Base-by-base conservation (phyloP, 2,797 vertebrate species). In the Molossus molossus region DNA sequence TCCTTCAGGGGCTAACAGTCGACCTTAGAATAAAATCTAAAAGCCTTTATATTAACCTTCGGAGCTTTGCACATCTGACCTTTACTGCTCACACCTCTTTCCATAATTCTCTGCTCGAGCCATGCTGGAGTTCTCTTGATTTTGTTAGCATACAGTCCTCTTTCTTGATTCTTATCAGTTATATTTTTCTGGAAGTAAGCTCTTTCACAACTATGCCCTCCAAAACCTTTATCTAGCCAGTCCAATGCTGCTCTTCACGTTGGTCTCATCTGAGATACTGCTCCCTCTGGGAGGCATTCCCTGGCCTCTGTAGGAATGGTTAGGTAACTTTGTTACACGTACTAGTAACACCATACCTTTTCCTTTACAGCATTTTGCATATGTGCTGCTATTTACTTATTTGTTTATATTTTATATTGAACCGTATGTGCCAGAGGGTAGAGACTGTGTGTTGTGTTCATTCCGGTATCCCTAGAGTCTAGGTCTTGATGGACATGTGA, bases 11-110 rank as follows among this genome's bases (percentile, higher is more conserved):
- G 9, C n/a, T 65, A 65, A 12, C 50, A 76, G 0, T 23, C 72
- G 23, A 83, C 33, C n/a, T 90, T 62, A 7, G 50, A 87, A 21
- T 69, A 76, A 94, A 94, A 76, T 9, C 40, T 73, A 5, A 92
- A 95, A n/a, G 27, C 2, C 27, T 85, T 87, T 60, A 13, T 21
- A 14, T 37, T 95, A 62, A 76, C 14, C 65, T 77, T 69, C 14
- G 85, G 50, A 27, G 48, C 37, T 87, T 80, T 50, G 27, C 7
- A 25, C 3, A 3, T 45, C 48, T 93, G 17, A 6, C 5, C 25
- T 72, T 11, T 72, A 27, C 18, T 4, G 2, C 21, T 15, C 40
- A 18, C 2, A 70, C 8, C 13, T 33, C 25, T 75, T 33, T 40
- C n/a, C n/a, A 8, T 37, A 25, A 57, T 57, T 29, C 18, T 60